Evolutionary conservation across 2,888 invertebrate species (phyloP), one percentile per base, ranked within the genome.

Genomic region (Cataglyphis cursor): DNA sequence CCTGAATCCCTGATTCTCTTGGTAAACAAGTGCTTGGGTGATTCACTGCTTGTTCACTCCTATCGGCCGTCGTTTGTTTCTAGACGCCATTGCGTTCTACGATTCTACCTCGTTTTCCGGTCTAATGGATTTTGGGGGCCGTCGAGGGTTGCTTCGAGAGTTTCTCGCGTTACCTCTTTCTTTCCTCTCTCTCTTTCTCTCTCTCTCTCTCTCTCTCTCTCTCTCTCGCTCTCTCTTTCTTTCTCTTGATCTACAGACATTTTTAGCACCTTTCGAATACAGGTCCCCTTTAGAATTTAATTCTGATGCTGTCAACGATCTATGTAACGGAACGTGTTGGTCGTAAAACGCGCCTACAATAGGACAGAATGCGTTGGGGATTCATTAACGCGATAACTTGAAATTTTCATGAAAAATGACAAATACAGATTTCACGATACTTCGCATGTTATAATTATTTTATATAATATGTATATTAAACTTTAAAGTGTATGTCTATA

Each of bases 1-100:
- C 92, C 91, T 93, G 94, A 93, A 94, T 94, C 92, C 92, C 93
- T 94, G 94, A 94, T 94, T 94, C 93, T 91, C 92, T 94, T 91
- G 93, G 94, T 94, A 94, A 94, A 94, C 94, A 94, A 94, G 93
- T 92, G 94, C 93, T 94, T 91, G 93, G 94, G 94, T 94, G 94
- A 94, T 94, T 94, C 94, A 94, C 94, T 94, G 94, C 94, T 94
- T 93, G 93, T 93, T 93, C 94, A 91, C 92, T 94, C 81, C 93
- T 93, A 92, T 94, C 93, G 92, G 91, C 91, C 92, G 92, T 93
- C 94, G 93, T 94, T 94, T 94, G 93, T 94, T 94, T 94, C 93
- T 90, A 92, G 93, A 93, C 93, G 93, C 93, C 93, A 93, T 93
- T 91, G 92, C 92, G 86, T 89, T 90, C 89, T 87, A 88, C 90